Base-by-base conservation (phyloP, 2,888 invertebrate genomes). In the Dryobota labecula region DNA sequence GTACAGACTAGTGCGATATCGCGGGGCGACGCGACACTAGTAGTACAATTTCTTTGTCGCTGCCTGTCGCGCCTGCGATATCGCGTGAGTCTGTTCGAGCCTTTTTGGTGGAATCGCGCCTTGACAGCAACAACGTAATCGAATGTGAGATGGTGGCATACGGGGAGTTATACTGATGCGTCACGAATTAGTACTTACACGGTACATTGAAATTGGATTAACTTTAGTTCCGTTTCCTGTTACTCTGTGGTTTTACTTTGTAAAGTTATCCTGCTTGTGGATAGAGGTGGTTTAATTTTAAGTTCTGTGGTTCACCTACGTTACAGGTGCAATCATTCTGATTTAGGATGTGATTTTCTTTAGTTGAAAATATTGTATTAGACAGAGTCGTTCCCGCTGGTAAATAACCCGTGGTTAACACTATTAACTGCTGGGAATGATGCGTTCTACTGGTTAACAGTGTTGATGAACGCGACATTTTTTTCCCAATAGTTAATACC, bases 151-250 rank as follows among this genome's bases (percentile, higher is more conserved):
- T 56, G 56, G 49, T 53, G 13, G 60, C 27, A n/a, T n/a, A 58
- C 24, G 51, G 56, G 24, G 56, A 66, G 57, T 71, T 58, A 69
- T 49, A 57, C 41, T 51, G 66, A 67, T 71, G 66, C 67, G 60
- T 74, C 70, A 77, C 69, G 47, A 80, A 80, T 83, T 74, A 82
- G 57, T 71, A 71, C 74, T 64, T 66, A 57, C 56, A 36, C 49
- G 33, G 56, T 54, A 54, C 58, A 71, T 73, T 56, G 53, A 72
- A 80, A 80, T 77, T 76, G 49, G 73, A 76, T 70, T 56, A 67
- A 57, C 61, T 54, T 57, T 27, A 43, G 57, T 75, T 79, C 54
- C 41, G 49, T 79, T 81, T 81, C 57, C 63, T 58, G 62, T 73
- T 67, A 38, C 45, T 58, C 43, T 74, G 80, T 41, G 69, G 78